Conservation (phyloP, 1,140 invertebrate species). For the Zaprionus kolodkinae region DNA sequence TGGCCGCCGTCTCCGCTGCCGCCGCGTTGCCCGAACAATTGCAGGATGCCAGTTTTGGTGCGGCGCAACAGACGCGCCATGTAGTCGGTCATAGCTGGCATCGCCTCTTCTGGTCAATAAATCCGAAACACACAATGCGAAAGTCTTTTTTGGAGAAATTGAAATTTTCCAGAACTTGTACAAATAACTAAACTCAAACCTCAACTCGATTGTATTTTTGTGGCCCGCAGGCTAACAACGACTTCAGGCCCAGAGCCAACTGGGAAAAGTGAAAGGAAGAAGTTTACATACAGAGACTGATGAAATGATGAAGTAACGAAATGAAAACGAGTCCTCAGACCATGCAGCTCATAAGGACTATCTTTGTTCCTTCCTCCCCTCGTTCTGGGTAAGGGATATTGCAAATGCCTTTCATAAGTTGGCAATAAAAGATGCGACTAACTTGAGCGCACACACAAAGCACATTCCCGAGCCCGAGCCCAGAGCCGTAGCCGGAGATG, state of each 20-base stretch:
- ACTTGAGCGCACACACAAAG: slow-evolving; percentile 16
- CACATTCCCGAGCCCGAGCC: slow-evolving; percentile 1
- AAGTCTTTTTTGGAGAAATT: not conserved
- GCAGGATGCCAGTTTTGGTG: slow-evolving; percentile 5
- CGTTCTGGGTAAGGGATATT: not conserved
- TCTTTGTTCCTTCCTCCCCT: not conserved
- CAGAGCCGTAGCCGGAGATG: slow-evolving; percentile 5
- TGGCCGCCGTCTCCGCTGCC: too few species aligned
- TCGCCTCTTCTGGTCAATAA: not conserved
- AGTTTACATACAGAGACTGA: slow-evolving; percentile 43
- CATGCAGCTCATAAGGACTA: slow-evolving; percentile 20
- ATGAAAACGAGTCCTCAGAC: slow-evolving; percentile 46
- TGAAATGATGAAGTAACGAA: slow-evolving; percentile 8
- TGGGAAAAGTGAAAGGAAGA: slow-evolving; percentile 60
- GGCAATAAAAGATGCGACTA: slow-evolving; percentile 16
- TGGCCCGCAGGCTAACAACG: slow-evolving; percentile 10
- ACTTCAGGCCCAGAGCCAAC: slow-evolving; percentile 29
- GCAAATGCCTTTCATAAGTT: slow-evolving; percentile 29
- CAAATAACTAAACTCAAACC: slow-evolving; percentile 15
- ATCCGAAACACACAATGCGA: not conserved
- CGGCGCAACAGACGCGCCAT: slow-evolving; percentile 10
- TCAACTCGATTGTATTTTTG: slow-evolving; percentile 17
- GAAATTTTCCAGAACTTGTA: not conserved
- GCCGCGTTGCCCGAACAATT: not conserved
- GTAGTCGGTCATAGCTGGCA: slow-evolving; percentile 9